A percentile compares a stretch with the other conserved stretches of the same genome.
These are phyloP conservation scores for Catalaphyllia jardinei DNA, from an alignment of 64 coral and sea anemone genomes.

Conservation along the genomic window DNA sequence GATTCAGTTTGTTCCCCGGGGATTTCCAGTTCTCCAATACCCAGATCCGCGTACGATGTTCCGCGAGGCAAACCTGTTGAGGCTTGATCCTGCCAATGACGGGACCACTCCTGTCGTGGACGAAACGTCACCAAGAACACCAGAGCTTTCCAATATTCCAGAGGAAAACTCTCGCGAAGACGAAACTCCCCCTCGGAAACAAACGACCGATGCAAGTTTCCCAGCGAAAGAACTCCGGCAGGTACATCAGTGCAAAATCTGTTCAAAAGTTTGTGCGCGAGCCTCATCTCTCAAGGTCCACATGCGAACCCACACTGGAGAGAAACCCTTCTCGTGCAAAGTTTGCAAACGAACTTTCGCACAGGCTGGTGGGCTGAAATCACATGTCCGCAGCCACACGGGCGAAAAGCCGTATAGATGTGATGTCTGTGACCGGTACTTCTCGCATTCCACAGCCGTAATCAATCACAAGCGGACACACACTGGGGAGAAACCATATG, in stretches of 20 bases:
- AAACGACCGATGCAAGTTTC: background rate
- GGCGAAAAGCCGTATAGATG: constrained; percentile 82
- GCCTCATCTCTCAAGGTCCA: constrained; percentile 85
- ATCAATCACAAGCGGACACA: constrained; percentile 70
- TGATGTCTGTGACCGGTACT: constrained; percentile 52
- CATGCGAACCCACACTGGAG: constrained; percentile 73
- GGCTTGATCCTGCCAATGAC: background rate
- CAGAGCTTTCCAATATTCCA: background rate
- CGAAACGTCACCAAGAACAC: background rate
- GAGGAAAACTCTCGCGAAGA: background rate
- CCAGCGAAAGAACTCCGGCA: constrained; percentile 14
- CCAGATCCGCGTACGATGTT: constrained; percentile 19
- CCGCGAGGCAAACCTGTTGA: constrained; percentile 11
- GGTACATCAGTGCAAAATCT: constrained; percentile 57
- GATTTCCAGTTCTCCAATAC: background rate
- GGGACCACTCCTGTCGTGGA: background rate
- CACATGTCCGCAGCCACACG: constrained; percentile 72
- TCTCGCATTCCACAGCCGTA: constrained; percentile 80
- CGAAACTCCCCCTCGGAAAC: background rate
- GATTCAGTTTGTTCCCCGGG: background rate
- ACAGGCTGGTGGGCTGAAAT: constrained; percentile 85
- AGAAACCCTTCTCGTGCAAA: constrained; percentile 71
- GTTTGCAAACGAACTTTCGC: constrained; percentile 61
- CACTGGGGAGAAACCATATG: constrained; percentile 78
- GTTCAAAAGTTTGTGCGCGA: constrained; percentile 68